Percentiles rank a stretch among this genome's conserved stretches.
Conservation (phyloP, 2,113 vertebrate species). For the Psephotus haematonotus region DNA sequence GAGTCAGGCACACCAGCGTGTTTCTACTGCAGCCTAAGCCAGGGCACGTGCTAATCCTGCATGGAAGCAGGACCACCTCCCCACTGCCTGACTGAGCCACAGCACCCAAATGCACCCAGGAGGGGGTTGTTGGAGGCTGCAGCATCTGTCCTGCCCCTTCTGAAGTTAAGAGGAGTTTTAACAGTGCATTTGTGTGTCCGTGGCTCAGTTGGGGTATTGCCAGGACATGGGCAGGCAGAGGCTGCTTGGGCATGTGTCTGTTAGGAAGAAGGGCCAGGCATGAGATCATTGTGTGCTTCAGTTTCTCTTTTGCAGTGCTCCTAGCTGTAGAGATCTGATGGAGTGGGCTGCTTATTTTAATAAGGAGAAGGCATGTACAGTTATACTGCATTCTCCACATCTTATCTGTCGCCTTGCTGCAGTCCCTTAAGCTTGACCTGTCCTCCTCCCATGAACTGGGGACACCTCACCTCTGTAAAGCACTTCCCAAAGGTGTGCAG, state of each 20-base stretch:
- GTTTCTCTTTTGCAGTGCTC: background rate
- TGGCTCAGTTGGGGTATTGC: background rate
- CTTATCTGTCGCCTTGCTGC: background rate
- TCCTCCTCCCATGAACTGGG: fast-evolving
- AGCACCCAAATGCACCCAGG: background rate
- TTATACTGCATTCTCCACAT: background rate
- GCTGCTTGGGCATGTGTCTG: background rate
- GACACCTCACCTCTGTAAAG: background rate
- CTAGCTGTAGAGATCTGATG: background rate
- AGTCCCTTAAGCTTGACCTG: background rate
- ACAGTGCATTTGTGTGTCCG: background rate
- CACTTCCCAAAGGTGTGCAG: background rate
- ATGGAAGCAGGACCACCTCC: background rate
- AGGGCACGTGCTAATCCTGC: background rate
- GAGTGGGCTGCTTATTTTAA: background rate
- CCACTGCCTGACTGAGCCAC: background rate
- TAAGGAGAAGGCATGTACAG: background rate
- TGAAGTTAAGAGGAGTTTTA: background rate
- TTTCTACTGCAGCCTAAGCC: background rate
- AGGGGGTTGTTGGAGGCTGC: background rate
- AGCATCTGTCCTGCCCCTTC: background rate
- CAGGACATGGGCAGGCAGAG: background rate
- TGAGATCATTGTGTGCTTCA: background rate
- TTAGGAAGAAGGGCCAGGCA: background rate
- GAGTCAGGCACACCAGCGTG: background rate